A percentile compares a stretch with the other conserved stretches of the same genome.
Evolutionary conservation across 2,888 invertebrate species (phyloP).

Genomic region (Oscheius sp.): DNA sequence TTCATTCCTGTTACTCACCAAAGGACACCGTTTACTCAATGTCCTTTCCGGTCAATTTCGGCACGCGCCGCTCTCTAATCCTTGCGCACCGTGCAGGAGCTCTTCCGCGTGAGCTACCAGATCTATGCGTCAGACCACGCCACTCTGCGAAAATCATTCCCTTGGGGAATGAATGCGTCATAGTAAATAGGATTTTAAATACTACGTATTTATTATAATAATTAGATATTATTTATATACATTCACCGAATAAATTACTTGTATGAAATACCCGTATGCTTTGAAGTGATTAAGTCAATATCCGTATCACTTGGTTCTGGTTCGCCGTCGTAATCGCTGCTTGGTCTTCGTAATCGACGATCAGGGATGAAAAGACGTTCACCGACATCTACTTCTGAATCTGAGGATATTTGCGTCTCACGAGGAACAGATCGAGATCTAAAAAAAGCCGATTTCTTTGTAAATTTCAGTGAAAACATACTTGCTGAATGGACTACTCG

Average conservation of each 20-base stretch:
- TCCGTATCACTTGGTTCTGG: slow-evolving; percentile 60
- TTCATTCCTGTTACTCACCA: not conserved
- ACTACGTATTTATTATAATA: not conserved
- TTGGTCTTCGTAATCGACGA: slow-evolving; percentile 54
- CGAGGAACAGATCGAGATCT: slow-evolving; percentile 24
- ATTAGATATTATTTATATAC: slow-evolving; percentile 7
- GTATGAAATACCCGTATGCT: slow-evolving; percentile 18
- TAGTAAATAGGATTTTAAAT: not conserved
- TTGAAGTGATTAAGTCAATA: not conserved
- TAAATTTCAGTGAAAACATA: not conserved
- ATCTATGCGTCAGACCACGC: slow-evolving; percentile 24
- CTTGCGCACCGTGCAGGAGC: slow-evolving; percentile 10
- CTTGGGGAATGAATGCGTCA: not conserved
- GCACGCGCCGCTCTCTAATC: slow-evolving; percentile 28
- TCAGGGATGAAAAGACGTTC: slow-evolving; percentile 65
- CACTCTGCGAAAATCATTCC: not conserved
- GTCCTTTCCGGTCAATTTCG: slow-evolving; percentile 15
- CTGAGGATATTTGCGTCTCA: slow-evolving; percentile 26
- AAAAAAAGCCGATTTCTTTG: not conserved
- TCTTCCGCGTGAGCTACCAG: slow-evolving; percentile 17
- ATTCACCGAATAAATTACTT: slow-evolving; percentile 11
- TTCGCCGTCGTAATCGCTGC: slow-evolving; percentile 62
- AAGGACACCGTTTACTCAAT: slow-evolving; percentile 14
- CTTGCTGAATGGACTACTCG: slow-evolving; percentile 11
- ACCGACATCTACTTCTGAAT: slow-evolving; percentile 40